Evolutionary conservation across 64 coral and sea anemone genomes (phyloP).

Genomic region (Pocillopora verrucosa): DNA sequence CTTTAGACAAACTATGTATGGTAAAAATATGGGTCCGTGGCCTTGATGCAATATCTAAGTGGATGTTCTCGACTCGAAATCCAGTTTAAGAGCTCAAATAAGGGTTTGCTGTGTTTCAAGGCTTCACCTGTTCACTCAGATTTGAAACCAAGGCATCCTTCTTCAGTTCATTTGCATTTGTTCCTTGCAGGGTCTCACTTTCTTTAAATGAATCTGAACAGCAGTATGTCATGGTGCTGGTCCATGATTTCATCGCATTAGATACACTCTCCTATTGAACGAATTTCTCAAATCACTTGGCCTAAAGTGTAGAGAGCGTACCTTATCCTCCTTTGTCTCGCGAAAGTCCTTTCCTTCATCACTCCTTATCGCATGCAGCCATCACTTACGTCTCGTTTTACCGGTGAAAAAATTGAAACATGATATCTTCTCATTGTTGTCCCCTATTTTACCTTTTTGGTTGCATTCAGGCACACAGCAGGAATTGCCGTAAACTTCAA

Average conservation of each 20-base stretch:
- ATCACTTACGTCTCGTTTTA: conserved; percentile 7
- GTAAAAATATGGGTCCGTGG: conserved; percentile 38
- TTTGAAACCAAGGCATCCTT: too few species aligned
- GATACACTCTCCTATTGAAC: conserved; percentile 36
- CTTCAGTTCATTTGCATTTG: too few species aligned
- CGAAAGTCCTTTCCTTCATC: conserved; percentile 56
- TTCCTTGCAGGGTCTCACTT: too few species aligned
- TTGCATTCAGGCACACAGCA: conserved; percentile 63
- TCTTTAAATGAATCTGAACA: too few species aligned
- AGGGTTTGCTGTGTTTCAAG: conserved; percentile 17
- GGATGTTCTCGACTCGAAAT: background rate
- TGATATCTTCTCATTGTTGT: conserved; percentile 34
- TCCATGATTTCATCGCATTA: background rate
- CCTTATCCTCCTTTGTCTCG: conserved; percentile 15
- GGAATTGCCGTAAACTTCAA: background rate
- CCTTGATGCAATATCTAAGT: conserved; percentile 39
- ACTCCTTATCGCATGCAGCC: conserved; percentile 57
- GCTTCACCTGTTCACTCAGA: too few species aligned
- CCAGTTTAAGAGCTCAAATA: too few species aligned
- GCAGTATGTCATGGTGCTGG: too few species aligned
- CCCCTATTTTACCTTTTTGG: conserved; percentile 36
- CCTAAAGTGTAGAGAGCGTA: conserved; percentile 58
- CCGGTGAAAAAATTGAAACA: conserved; percentile 64
- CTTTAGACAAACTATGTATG: conserved; percentile 50
- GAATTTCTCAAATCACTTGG: conserved; percentile 34